Conservation (phyloP, 2,113 vertebrate genomes). For the Grallaria varia region DNA sequence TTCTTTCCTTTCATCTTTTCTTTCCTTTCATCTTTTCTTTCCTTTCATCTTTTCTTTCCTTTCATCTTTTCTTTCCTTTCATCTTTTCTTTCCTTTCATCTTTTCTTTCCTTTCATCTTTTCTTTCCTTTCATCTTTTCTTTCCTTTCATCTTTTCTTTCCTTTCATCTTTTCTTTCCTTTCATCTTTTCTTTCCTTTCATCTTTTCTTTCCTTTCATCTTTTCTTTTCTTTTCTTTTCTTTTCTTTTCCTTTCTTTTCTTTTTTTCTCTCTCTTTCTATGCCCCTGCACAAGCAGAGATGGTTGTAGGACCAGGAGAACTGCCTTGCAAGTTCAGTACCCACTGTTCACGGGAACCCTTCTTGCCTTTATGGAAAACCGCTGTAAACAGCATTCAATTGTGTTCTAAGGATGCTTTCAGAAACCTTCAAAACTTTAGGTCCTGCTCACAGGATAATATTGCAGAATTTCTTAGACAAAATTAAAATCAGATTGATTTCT, state of each 20-base stretch:
- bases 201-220: no score
- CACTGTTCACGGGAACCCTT: neutral
- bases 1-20: neutral
- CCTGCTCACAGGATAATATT: neutral
- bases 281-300: neutral
- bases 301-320: accelerated
- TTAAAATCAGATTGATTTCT: neutral
- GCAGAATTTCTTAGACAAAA: neutral
- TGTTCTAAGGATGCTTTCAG: neutral
- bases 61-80: neutral
- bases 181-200: no score
- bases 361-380: neutral
- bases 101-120: no score
- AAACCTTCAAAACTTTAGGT: neutral
- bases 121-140: no score
- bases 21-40: neutral
- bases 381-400: neutral
- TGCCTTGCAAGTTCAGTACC: accelerated
- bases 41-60: no score
- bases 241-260: no score
- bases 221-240: no score
- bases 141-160: no score
- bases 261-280: neutral
- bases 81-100: no score
- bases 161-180: no score